Conservation (phyloP, 2,888 invertebrate genomes). For the Clistopyga incitator region DNA sequence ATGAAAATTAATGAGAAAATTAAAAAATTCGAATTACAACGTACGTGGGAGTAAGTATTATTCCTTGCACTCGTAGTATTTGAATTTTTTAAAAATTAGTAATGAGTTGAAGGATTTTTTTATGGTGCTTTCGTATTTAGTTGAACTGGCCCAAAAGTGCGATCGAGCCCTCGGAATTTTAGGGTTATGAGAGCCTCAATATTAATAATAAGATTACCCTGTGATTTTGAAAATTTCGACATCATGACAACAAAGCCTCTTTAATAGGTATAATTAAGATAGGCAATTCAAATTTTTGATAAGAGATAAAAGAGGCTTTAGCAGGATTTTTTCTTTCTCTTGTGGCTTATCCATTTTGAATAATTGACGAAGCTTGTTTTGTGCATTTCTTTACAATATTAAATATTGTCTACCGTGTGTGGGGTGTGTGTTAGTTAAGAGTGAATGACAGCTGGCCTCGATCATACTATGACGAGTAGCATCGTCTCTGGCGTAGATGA, state of each 20-base stretch:
- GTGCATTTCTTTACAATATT: constrained; percentile 23
- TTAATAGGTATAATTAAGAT: not conserved
- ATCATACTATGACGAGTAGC: constrained; percentile 62
- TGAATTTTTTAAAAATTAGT: no score
- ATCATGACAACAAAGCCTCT: not conserved
- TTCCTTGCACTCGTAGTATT: no score
- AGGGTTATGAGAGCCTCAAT: no score
- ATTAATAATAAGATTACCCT: no score
- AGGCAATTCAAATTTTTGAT: not conserved
- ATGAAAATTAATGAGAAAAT: not conserved
- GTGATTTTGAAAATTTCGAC: not conserved
- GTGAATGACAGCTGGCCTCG: constrained; percentile 61
- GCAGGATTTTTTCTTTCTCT: not conserved
- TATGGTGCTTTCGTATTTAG: no score
- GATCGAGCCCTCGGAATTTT: no score
- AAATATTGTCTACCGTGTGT: constrained; percentile 40
- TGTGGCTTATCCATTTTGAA: constrained; percentile 10
- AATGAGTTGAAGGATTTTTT: no score
- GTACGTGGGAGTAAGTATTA: no score
- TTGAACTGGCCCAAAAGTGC: no score
- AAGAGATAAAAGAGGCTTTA: not conserved
- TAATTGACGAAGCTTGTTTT: constrained; percentile 24
- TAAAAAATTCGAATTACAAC: not conserved
- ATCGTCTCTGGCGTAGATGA: constrained; percentile 59
- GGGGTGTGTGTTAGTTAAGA: constrained; percentile 5